Evolutionary conservation across 2,113 vertebrate species (phyloP).

Genomic region (Nibea albiflora): DNA sequence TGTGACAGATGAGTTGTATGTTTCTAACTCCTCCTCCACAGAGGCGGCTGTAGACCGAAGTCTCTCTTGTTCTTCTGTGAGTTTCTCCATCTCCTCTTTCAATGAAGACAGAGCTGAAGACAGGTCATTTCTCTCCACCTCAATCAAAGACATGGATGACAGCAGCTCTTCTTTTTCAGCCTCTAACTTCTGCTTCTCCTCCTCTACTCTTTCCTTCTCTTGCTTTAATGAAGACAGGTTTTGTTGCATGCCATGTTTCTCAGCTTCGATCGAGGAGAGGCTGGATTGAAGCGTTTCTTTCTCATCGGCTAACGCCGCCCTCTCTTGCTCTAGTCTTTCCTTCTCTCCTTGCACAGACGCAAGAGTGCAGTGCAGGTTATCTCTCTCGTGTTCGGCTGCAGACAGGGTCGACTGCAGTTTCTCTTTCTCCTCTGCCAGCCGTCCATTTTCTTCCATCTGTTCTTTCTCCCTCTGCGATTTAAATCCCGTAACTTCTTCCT

Average conservation of each 20-base stretch:
- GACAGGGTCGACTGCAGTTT: conserved; percentile 49
- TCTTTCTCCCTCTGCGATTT: conserved; percentile 61
- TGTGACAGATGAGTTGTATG: conserved; percentile 31
- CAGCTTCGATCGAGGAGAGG: conserved; percentile 43
- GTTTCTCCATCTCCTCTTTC: conserved; percentile 73
- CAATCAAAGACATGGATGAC: conserved; percentile 32
- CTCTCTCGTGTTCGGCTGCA: conserved; percentile 71
- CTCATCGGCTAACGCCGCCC: conserved; percentile 55
- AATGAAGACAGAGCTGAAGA: conserved; percentile 53
- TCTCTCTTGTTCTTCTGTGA: conserved; percentile 36
- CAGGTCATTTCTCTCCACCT: conserved; percentile 66
- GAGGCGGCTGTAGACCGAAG: conserved; percentile 51
- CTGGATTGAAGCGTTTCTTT: conserved; percentile 57
- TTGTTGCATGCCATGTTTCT: conserved; percentile 48
- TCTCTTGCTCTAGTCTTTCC: conserved; percentile 47
- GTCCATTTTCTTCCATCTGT: conserved; percentile 38
- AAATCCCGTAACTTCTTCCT: conserved; percentile 70
- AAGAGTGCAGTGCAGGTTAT: conserved; percentile 56
- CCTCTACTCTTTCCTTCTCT: conserved; percentile 42
- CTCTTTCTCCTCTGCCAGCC: conserved; percentile 65
- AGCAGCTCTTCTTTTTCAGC: conserved; percentile 53
- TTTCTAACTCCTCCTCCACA: conserved; percentile 63
- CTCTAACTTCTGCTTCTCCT: conserved; percentile 54
- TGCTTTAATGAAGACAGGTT: conserved; percentile 39
- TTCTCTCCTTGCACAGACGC: conserved; percentile 69